Conservation (phyloP, 37 sponge, comb jelly and placozoan genomes). For the Ianthella basta region DNA sequence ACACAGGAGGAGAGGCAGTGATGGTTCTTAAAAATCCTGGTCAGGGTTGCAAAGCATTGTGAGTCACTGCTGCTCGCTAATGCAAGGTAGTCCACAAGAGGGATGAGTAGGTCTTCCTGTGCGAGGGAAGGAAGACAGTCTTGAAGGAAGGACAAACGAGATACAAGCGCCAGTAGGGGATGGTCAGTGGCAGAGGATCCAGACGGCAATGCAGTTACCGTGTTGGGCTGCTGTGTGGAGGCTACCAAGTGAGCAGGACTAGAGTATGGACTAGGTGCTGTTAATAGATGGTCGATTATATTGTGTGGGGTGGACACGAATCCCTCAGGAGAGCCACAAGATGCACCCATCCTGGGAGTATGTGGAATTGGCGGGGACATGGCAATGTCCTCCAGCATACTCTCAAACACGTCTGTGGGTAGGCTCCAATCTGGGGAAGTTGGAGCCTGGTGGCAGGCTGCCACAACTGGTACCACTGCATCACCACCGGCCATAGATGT, state of each 20-base stretch:
- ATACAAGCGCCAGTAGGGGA: conserved; percentile 7
- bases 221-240: not conserved
- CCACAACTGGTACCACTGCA: not conserved
- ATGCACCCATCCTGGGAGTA: not conserved
- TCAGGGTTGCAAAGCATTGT: not conserved
- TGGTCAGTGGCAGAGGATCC: not conserved
- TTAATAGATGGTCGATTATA: conserved; percentile 7
- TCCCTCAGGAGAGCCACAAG: conserved; percentile 10
- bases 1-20: not conserved
- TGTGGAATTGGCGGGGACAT: not conserved
- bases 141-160: not conserved
- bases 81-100: conserved; percentile 15
- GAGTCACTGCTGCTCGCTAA: not conserved
- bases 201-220: too few relatives aligned
- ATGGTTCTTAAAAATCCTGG: conserved; percentile 5
- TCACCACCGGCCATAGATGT: too few relatives aligned
- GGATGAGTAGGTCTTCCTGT: not conserved
- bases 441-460: not conserved
- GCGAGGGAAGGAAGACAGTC: conserved; percentile 12
- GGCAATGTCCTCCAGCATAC: not conserved
- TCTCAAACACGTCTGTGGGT: not conserved
- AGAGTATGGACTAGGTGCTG: conserved; percentile 16
- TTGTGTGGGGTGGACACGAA: not conserved
- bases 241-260: not conserved
- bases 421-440: conserved; percentile 5